Base-by-base conservation (phyloP, 2,888 invertebrate species). In the Glyphotaelius pellucidus region DNA sequence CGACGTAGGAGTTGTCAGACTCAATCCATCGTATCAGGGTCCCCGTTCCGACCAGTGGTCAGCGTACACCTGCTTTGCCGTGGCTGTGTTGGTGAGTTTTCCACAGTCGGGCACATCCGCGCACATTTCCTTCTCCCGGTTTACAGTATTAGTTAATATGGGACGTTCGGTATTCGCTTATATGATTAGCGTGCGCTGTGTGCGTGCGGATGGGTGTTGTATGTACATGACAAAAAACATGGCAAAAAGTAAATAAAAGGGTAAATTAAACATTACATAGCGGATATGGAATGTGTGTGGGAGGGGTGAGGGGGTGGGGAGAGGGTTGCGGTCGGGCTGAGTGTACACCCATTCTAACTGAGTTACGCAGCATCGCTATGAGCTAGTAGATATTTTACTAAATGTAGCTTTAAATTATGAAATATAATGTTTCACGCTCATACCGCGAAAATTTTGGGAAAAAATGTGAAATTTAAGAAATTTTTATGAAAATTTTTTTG, bases 211-310 rank as follows among this genome's bases (percentile, higher is more conserved):
- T 92, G 91, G 91, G 92, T 89, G 93, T 91, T 89, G 93, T 92
- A 80, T 90, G 92, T 92, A 90, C 91, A 92, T 91, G 92, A 92
- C 92, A 92, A 93, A 93, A 93, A 92, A 93, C 93, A 92, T 91
- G 89, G 93, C 92, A 92, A 93, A 93, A 90, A 93, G 93, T 93
- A 93, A 93, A 93, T 93, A 93, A 93, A 93, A 93, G 93, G 93
- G 93, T 93, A 93, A 93, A 93, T 93, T 93, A 93, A 93, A 93
- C 95, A 95, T 95, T 95, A 95, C 94, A 95, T 95, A 95, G 95
- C 95, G 94, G 95, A 95, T 94, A 94, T 93, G 92, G 92, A 93
- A 93, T 91, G 92, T 90, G 92, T 93, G 92, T 91, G 92, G 92
- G 90, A 90, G 94, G 94, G 94, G 94, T 93, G 92, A 90, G 81